Percentiles rank a stretch among this genome's conserved stretches.
These are phyloP conservation scores for Buphagus erythrorhynchus DNA, from an alignment of 2,797 vertebrate genomes.

Conservation along the genomic window DNA sequence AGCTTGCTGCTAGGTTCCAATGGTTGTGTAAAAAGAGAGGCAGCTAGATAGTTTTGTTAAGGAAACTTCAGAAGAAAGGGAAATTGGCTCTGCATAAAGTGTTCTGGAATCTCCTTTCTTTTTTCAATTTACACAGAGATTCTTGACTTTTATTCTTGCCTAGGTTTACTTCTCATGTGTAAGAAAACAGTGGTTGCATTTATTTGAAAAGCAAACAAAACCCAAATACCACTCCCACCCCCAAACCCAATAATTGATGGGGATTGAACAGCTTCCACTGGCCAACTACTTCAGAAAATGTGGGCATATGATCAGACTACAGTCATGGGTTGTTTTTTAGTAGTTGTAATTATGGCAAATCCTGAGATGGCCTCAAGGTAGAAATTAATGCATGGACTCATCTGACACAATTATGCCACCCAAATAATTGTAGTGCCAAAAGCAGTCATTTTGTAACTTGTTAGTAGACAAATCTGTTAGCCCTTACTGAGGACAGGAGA, in stretches of 20 bases:
- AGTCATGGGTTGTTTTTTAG: not conserved
- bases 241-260: not conserved
- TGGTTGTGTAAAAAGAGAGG: not conserved
- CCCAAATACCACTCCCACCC: rapidly evolving
- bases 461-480: not conserved
- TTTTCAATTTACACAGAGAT: not conserved
- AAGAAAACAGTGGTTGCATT: not conserved
- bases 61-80: not conserved
- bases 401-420: not conserved
- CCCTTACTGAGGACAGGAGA: rapidly evolving
- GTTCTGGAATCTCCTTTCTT: not conserved
- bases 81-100: not conserved
- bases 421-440: not conserved
- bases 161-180: not conserved
- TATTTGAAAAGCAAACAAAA: not conserved
- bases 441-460: not conserved
- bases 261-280: not conserved
- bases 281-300: not conserved
- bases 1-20: not conserved
- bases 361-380: not conserved
- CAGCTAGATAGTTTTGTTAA: not conserved
- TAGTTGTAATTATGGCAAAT: not conserved
- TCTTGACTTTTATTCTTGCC: not conserved
- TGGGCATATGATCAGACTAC: not conserved
- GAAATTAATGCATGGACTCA: not conserved